phyloP scores from a whole-genome alignment of 2,797 vertebrate genomes.

The Pseudochromis fuscus region DNA sequence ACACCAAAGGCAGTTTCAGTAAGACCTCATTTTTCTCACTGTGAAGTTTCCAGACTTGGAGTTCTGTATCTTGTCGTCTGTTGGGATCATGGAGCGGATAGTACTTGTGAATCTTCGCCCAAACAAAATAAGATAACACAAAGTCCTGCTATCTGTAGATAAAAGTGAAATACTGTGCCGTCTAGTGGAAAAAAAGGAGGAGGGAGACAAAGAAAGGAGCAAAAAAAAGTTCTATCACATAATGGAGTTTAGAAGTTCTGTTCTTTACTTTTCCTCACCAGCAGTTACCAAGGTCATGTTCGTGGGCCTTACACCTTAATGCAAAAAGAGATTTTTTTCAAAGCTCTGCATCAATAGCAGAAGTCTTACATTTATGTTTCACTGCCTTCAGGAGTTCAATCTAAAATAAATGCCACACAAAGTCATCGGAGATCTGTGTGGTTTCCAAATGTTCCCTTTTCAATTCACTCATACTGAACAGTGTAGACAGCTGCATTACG shows the following conservation, averaged over 20 bases:
- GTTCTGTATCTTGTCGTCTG: constrained; percentile 83
- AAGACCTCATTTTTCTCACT: constrained; percentile 83
- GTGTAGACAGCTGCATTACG: constrained; percentile 56
- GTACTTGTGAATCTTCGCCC: constrained; percentile 79
- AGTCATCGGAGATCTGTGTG: constrained; percentile 66
- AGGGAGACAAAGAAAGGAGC: constrained; percentile 65
- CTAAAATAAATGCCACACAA: constrained; percentile 66
- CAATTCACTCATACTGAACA: constrained; percentile 69
- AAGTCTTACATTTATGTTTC: constrained; percentile 65
- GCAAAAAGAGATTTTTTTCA: constrained; percentile 37
- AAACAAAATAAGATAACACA: constrained; percentile 87
- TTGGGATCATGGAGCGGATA: constrained; percentile 80
- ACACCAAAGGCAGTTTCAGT: constrained; percentile 74
- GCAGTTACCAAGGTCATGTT: constrained; percentile 82
- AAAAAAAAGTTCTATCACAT: constrained; percentile 73
- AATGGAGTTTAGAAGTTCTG: constrained; percentile 84
- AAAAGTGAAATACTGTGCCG: constrained; percentile 87
- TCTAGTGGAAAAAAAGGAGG: constrained; percentile 69
- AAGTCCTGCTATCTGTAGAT: constrained; percentile 86
- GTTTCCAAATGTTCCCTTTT: constrained; percentile 62
- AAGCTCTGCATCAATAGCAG: constrained; percentile 63
- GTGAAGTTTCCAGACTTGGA: constrained; percentile 82
- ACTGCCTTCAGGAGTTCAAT: constrained; percentile 68
- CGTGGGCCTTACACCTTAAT: constrained; percentile 54
- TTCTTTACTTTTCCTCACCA: constrained; percentile 67